phyloP scores from a whole-genome alignment of 2,888 invertebrate species.

The Penaeus monodon region DNA sequence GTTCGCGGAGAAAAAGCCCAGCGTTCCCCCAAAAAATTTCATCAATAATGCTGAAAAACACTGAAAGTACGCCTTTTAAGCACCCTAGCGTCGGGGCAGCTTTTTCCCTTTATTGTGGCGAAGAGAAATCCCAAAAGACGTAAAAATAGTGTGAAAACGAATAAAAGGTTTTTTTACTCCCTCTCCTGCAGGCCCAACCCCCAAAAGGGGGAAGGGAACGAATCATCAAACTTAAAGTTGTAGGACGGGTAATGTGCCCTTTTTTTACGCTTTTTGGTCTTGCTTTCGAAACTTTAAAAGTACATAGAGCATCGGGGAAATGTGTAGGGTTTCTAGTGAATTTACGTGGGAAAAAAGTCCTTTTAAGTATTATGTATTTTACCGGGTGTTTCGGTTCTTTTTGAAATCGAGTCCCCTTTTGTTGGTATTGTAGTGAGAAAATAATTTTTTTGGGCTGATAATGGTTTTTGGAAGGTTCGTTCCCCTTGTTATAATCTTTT shows the following conservation, averaged over 20 bases:
- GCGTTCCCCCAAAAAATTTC: slow-evolving; percentile 38
- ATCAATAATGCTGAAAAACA: slow-evolving; percentile 53
- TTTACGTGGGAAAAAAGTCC: not conserved
- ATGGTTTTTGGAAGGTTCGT: too few species aligned
- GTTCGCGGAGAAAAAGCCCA: slow-evolving; percentile 19
- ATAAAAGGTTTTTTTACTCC: not conserved
- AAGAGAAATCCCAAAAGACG: not conserved
- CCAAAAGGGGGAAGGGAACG: slow-evolving; percentile 68
- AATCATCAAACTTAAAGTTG: slow-evolving; percentile 80
- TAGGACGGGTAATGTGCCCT: slow-evolving; percentile 73
- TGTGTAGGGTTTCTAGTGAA: not conserved
- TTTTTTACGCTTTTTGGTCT: too few species aligned
- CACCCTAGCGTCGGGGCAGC: not conserved
- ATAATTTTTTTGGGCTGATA: too few species aligned
- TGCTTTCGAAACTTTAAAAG: slow-evolving; percentile 3
- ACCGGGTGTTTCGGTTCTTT: too few species aligned
- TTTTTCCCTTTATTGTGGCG: not conserved
- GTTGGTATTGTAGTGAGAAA: too few species aligned
- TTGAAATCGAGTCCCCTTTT: too few species aligned
- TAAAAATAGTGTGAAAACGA: not conserved
- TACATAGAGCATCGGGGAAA: not conserved
- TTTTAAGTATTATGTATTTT: not conserved
- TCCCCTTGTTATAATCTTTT: too few species aligned
- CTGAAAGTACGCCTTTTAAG: slow-evolving; percentile 47
- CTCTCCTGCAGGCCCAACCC: slow-evolving; percentile 63